Conservation (phyloP, 2,888 invertebrate species). For the Iphiclides podalirius region DNA sequence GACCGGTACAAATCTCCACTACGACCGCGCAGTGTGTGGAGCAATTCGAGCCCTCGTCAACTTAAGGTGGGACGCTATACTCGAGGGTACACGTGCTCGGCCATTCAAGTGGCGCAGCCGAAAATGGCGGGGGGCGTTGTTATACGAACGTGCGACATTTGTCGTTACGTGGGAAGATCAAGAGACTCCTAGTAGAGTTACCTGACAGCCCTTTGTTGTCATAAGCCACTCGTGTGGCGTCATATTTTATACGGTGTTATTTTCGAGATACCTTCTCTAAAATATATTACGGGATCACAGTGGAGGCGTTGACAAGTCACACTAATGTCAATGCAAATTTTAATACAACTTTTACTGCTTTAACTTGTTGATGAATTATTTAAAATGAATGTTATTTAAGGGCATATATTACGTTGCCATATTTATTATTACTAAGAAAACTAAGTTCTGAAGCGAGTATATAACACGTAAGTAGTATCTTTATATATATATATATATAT, state of each 20-base stretch:
- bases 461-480: too few relatives aligned
- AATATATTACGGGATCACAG: neutral
- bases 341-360: too few relatives aligned
- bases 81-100: conserved; percentile 43
- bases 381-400: too few relatives aligned
- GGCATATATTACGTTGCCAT: too few relatives aligned
- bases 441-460: too few relatives aligned
- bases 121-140: conserved; percentile 24
- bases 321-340: neutral
- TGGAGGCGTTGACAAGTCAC: neutral
- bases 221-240: neutral
- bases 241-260: neutral
- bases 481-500: too few relatives aligned
- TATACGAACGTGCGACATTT: conserved; percentile 31
- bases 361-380: too few relatives aligned
- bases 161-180: conserved; percentile 28
- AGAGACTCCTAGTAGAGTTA: conserved; percentile 23
- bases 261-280: neutral
- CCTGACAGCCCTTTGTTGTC: neutral
- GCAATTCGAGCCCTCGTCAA: conserved; percentile 51
- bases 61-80: conserved; percentile 41
- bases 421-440: too few relatives aligned
- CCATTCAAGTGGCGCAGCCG: conserved; percentile 24
- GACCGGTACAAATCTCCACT: conserved; percentile 58
- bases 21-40: conserved; percentile 39